Evolutionary conservation across 2,113 vertebrate species (phyloP).

Genomic region (Microcebus tavaratra): DNA sequence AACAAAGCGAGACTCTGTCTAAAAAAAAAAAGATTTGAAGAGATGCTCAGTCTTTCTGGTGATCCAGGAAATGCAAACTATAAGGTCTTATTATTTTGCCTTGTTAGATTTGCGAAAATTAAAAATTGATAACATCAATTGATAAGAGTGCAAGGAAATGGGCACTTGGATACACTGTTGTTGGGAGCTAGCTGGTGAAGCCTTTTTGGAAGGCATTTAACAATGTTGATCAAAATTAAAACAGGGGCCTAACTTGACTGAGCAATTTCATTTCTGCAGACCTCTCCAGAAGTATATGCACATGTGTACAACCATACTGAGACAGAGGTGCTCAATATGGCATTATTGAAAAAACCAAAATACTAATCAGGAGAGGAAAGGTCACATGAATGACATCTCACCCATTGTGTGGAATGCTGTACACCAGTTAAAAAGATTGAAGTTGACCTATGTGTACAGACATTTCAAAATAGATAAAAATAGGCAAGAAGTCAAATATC

Average conservation of each 20-base stretch:
- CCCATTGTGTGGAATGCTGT: background rate
- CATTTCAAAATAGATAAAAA: background rate
- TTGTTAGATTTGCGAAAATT: constrained; percentile 1
- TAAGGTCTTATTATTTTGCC: background rate
- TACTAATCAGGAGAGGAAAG: background rate
- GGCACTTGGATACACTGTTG: background rate
- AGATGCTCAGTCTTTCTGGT: background rate
- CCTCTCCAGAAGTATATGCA: background rate
- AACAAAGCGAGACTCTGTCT: too few relatives aligned
- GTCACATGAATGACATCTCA: background rate
- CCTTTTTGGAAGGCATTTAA: background rate
- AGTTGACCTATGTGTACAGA: background rate
- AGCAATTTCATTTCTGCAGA: background rate
- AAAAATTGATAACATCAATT: background rate
- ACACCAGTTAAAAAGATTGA: background rate
- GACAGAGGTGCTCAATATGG: background rate
- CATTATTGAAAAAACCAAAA: background rate
- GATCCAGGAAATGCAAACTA: background rate
- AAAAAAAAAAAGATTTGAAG: background rate
- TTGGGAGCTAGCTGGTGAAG: background rate
- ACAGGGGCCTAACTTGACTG: background rate
- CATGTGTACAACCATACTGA: background rate
- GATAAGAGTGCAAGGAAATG: background rate
- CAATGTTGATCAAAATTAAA: background rate
- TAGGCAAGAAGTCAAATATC: background rate